A percentile compares a stretch with the other conserved stretches of the same genome.
These are phyloP conservation scores for Caretta caretta DNA, from an alignment of 2,113 vertebrate species.

Conservation along the genomic window DNA sequence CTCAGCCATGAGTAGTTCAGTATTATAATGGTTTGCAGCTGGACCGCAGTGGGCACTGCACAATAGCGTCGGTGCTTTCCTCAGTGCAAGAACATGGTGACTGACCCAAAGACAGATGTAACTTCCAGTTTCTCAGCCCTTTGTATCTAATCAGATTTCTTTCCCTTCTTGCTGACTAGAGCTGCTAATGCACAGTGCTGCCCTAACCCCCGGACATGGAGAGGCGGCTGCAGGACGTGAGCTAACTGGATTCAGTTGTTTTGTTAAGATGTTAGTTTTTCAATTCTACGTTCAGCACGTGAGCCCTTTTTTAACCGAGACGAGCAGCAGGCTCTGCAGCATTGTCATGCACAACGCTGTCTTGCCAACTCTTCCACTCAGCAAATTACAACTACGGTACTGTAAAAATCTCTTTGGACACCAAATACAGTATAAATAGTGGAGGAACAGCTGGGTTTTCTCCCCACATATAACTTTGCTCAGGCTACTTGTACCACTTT, in stretches of 20 bases:
- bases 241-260: not conserved
- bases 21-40: not conserved
- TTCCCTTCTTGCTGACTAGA: not conserved
- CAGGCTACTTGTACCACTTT: not conserved
- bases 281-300: not conserved
- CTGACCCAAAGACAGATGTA: not conserved
- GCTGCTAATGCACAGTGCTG: not conserved
- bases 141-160: rapidly evolving
- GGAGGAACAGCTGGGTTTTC: not conserved
- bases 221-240: rapidly evolving
- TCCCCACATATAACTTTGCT: rapidly evolving
- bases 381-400: rapidly evolving
- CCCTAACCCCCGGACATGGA: rapidly evolving
- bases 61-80: not conserved
- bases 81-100: rapidly evolving
- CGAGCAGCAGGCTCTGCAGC: not conserved
- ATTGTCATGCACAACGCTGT: rapidly evolving
- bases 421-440: rapidly evolving
- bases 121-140: rapidly evolving
- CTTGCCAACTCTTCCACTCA: rapidly evolving
- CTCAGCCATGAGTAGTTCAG: rapidly evolving
- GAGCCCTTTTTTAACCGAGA: not conserved
- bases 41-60: not conserved
- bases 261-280: not conserved
- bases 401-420: rapidly evolving